Base-by-base conservation (phyloP, 2,113 vertebrate genomes). In the Chaetodon auriga region DNA sequence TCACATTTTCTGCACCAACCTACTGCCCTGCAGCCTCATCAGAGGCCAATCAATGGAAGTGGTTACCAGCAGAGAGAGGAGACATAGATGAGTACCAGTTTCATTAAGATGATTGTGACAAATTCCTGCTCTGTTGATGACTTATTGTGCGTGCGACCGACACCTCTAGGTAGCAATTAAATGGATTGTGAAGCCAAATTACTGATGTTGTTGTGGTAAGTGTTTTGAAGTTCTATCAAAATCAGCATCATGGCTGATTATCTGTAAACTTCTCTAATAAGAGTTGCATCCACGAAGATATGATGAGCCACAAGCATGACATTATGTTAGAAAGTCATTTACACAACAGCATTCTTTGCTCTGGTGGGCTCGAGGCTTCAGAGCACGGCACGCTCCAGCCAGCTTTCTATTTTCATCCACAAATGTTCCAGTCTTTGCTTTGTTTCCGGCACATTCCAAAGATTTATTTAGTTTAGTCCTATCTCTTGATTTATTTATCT, bases 401-500 rank as follows among this genome's bases (percentile, higher is more conserved):
- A 61, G 14, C 53, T 68, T 88, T 86, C 75, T 79, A 78, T 75
- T 82, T 82, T 80, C 55, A 36, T 82, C 64, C 72, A 79, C 49
- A 70, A 72, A 77, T 35, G 6, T 18, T 82, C 78, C 77, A 83
- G 65, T 83, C 49, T 74, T 80, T 73, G 36, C 75, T 83, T 74
- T 85, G 68, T 75, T 78, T 84, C 77, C 70, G 72, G 65, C 83
- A 82, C 84, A 85, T 94, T 94, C 88, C 85, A 68, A 58, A 62
- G 83, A 81, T 92, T 88, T 92, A 87, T 90, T 93, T 87, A 69
- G 68, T 89, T 91, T 85, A 55, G 30, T 30, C 43, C 69, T 70
- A 70, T 85, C 51, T 82, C 53, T 73, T 82, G 70, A 92, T 95
- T 94, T 94, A 94, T 94, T 95, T 93, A 85, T 94, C 77, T 70